phyloP scores from a whole-genome alignment of 2,797 vertebrate genomes.

The Poecilia velifera region DNA sequence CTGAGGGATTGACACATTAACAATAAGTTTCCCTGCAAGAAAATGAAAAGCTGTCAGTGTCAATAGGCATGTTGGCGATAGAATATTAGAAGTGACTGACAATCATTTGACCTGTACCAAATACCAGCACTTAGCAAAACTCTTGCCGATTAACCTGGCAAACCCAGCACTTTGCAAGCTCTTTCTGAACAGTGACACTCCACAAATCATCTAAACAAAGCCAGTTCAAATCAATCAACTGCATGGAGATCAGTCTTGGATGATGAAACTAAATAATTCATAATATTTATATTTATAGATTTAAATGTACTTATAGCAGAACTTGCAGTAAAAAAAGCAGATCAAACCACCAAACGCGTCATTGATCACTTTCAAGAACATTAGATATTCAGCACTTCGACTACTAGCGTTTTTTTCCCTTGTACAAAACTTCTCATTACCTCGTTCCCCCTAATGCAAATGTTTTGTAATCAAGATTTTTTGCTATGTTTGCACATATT shows the following conservation, averaged over 20 bases:
- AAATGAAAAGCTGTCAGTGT: conserved; percentile 28
- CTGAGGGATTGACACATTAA: conserved; percentile 51
- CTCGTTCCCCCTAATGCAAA: not conserved
- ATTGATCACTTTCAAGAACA: not conserved
- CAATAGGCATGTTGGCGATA: conserved; percentile 6
- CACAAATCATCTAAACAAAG: conserved; percentile 20
- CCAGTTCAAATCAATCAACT: conserved; percentile 41
- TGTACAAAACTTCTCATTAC: not conserved
- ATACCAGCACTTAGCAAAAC: conserved; percentile 16
- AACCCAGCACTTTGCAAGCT: conserved; percentile 29
- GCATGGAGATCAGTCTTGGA: conserved; percentile 28
- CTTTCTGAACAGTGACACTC: conserved; percentile 12
- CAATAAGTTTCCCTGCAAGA: conserved; percentile 23
- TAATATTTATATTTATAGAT: conserved; percentile 3
- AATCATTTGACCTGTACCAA: conserved; percentile 43
- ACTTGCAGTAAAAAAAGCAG: not conserved
- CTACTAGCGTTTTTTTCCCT: not conserved
- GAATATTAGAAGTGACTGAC: conserved; percentile 44
- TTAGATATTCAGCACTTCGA: not conserved
- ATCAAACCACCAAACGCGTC: not conserved
- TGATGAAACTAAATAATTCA: conserved; percentile 10
- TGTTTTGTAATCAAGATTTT: not conserved
- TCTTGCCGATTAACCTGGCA: conserved; percentile 53
- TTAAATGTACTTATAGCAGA: not conserved
- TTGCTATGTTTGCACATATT: not conserved